Evolutionary conservation across 1,140 invertebrate species (phyloP).

Genomic region (Listronotus bonariensis): DNA sequence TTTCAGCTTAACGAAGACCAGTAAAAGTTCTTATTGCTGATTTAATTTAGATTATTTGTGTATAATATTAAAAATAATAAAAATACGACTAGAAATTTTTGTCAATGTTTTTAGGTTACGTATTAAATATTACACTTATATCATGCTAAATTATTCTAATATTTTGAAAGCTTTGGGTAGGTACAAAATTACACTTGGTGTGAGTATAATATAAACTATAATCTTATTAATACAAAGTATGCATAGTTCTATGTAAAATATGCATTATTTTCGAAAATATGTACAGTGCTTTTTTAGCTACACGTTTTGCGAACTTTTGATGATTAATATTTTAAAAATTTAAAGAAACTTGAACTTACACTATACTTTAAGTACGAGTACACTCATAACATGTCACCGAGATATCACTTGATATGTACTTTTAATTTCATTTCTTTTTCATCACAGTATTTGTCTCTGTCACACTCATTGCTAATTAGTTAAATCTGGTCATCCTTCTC

Average conservation of each 20-base stretch:
- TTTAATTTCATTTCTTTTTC: conserved; percentile 18
- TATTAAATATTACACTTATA: background rate
- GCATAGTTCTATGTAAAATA: conserved; percentile 2
- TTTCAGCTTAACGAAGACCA: too few relatives aligned
- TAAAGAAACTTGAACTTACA: conserved; percentile 17
- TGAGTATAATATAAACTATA: background rate
- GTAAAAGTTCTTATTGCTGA: too few relatives aligned
- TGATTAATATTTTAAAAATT: conserved; percentile 23
- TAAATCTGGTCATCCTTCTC: background rate
- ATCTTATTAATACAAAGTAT: background rate
- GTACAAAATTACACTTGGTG: background rate
- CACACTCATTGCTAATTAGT: background rate
- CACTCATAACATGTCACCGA: conserved; percentile 5
- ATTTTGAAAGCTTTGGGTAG: conserved; percentile 16
- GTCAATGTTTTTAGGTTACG: too few relatives aligned
- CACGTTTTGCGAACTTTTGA: conserved; percentile 33
- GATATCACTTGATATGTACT: conserved; percentile 15
- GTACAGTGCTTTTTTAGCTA: conserved; percentile 37
- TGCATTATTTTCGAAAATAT: conserved; percentile 12
- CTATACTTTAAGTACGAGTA: conserved; percentile 18
- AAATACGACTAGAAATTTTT: too few relatives aligned
- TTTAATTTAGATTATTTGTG: too few relatives aligned
- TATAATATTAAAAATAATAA: too few relatives aligned
- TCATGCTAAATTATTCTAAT: background rate
- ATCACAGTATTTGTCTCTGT: background rate